phyloP scores from a whole-genome alignment of 2,113 vertebrate genomes.

The Ptilorrhoa leucosticta region DNA sequence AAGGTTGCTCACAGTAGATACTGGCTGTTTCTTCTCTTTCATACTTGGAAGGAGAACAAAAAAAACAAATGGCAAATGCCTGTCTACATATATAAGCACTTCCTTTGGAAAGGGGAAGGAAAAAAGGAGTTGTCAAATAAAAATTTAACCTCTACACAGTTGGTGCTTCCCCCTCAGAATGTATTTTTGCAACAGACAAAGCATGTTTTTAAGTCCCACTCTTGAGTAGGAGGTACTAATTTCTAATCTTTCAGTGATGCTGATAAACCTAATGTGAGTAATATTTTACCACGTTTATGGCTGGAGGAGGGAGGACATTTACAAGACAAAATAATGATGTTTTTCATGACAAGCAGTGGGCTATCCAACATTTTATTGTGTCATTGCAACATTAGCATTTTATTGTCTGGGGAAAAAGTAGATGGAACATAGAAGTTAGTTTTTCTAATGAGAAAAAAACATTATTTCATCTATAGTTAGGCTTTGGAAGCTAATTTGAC shows the following conservation, averaged over 20 bases:
- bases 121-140: neutral
- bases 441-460: neutral
- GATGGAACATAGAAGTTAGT: neutral
- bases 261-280: neutral
- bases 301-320: neutral
- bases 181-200: constrained; percentile 35
- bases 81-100: neutral
- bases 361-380: neutral
- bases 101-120: neutral
- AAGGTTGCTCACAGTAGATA: neutral
- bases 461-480: neutral
- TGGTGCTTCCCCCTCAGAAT: neutral
- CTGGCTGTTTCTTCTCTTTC: neutral
- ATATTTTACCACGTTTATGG: neutral
- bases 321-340: neutral
- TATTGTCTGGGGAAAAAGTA: neutral
- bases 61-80: neutral
- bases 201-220: neutral
- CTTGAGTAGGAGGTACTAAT: constrained; percentile 2
- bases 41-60: neutral
- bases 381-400: neutral
- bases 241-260: neutral
- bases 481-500: neutral
- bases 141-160: neutral
- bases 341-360: neutral